Conservation (phyloP, 1,140 invertebrate genomes). For the Euwallacea similis region DNA sequence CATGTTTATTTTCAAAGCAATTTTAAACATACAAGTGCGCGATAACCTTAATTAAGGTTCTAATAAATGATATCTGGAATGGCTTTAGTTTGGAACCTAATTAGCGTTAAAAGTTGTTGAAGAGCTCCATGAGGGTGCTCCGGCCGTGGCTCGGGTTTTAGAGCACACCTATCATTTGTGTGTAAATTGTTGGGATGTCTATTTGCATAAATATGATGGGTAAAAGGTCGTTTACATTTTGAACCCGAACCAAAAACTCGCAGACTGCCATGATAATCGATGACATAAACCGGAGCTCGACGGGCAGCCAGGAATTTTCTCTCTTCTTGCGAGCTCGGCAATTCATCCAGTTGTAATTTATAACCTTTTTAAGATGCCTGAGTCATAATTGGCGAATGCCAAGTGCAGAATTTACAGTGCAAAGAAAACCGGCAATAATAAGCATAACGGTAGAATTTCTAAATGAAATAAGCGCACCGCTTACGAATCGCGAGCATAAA, state of each 20-base stretch:
- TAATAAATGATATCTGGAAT: conserved; percentile 14
- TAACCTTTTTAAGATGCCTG: conserved; percentile 26
- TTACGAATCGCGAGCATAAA: conserved; percentile 15
- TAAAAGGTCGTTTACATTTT: background rate
- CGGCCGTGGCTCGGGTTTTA: too few relatives aligned
- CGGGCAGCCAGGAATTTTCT: conserved; percentile 12
- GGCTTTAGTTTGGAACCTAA: conserved; percentile 8
- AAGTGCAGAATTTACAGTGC: conserved; percentile 29
- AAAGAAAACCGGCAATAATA: conserved; percentile 29
- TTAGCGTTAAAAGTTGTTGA: conserved; percentile 11
- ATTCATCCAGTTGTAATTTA: conserved; percentile 30
- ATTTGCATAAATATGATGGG: background rate
- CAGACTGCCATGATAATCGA: background rate
- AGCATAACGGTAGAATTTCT: conserved; percentile 25
- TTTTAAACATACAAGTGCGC: conserved; percentile 18
- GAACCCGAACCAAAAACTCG: background rate
- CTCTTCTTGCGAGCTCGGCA: conserved; percentile 2
- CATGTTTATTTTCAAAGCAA: conserved; percentile 9
- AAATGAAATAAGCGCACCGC: conserved; percentile 26
- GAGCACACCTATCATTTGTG: too few relatives aligned
- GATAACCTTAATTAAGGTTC: conserved; percentile 18
- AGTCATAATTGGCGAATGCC: conserved; percentile 29
- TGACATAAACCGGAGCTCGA: conserved; percentile 3
- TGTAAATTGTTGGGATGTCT: background rate
- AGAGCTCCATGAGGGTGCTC: background rate